Evolutionary conservation across 2,888 invertebrate species (phyloP), one percentile per base, ranked within the genome.

Genomic region (Doris montereyensis): DNA sequence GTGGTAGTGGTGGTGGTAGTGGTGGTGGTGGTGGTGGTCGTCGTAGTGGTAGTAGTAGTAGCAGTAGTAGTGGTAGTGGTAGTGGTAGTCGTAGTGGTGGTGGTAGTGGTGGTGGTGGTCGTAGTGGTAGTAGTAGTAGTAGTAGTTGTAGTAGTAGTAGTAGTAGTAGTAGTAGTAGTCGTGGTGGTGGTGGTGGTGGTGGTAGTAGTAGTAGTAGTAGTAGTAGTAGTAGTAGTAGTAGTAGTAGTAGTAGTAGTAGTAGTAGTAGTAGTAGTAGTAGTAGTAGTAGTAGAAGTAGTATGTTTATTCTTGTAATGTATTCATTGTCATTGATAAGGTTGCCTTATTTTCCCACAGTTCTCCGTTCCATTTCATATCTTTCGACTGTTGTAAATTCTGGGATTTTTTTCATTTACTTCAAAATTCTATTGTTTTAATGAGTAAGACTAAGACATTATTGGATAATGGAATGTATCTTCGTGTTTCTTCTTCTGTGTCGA

Each of bases 191-290:
- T 41, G 17, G 52, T 41, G 17, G 52, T 68, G 28, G 68, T 28
- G 10, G 68, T 68, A 68, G 68, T 68, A 68, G 68, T 68, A 68
- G 68, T 68, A 68, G 68, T 28, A 68, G 68, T 68, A 68, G 68
- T 68, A 68, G 68, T 68, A 68, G 68, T 68, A 68, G 30, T 68
- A 67, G 67, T 26, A 26, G 26, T 8, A 67, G 26, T 24, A 26
- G 26, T n/a, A 67, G 24, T 8, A 26, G 28, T 13, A 67, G 67
- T 26, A 26, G 26, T 13, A 26, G 67, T 26, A 26, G 26, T 13
- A 67, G 30, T 26, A 26, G 26, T 13, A 67, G 67, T 26, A 26
- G 26, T 13, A 67, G 67, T 26, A 26, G 26, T 13, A 67, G 67
- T 26, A 26, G 26, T 13, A 67, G 67, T 26, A 34, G 34, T 8